Evolutionary conservation across 23 tunicate genomes (phyloP), one percentile per base, ranked within the genome.

Genomic region (Trididemnum miniatum): DNA sequence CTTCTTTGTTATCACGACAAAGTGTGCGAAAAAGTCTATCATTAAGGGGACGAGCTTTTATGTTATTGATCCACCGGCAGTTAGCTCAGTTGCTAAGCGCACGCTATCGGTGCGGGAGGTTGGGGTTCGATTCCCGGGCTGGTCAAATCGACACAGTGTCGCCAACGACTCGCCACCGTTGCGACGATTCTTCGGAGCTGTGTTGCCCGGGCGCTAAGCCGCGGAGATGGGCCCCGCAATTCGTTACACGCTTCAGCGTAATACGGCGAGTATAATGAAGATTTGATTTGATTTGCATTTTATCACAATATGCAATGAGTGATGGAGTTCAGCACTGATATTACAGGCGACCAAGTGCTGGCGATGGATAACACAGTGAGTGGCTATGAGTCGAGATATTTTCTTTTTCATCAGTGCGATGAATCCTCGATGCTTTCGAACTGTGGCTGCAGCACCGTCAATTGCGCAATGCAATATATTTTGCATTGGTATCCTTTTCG

Each of bases 391-490:
- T 33, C 65, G 65, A 28, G 65, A 65, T 73, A 73, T 40, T 38
- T 15, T 30, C 37, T 54, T 77, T 54, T 77, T 77, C 35, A 51
- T 26, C 20, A 51, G 30, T 36, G 67, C 66, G 66, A 77, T 52
- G 82, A 77, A 77, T 27, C 66, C 82, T 77, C 79, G 60, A 35
- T n/a, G n/a, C n/a, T n/a, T 71, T 40, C 76, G 15, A 78, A 77
- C 84, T 73, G 78, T 84, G 34, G 84, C 54, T 54, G 84, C 75
- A 57, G 88, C 88, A 77, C 88, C 84, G 36, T 84, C 88, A 5
- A 84, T 78, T 84, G 82, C 88, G 36, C 88, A 77, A 54, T 84
- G 73, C 82, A 76, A 37, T 57, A 77, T 84, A 76, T 84, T 84
- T 37, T 76, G 36, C 82, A 76, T 33, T 54, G 88, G 86, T 34